Evolutionary conservation across 2,888 invertebrate species (phyloP).

Genomic region (Cheilosia soror): DNA sequence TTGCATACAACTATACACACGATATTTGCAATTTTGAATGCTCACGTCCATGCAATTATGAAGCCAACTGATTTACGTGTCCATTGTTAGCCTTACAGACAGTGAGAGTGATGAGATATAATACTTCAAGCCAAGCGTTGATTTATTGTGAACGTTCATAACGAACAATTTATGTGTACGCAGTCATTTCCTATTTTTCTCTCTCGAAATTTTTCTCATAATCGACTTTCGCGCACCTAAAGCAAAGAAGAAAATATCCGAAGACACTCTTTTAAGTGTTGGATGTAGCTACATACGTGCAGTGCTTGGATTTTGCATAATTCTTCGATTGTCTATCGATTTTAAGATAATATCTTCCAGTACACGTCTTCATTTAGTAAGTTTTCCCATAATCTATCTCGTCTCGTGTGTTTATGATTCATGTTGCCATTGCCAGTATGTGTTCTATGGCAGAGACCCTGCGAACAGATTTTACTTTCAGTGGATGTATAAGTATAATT

Average conservation of each 20-base stretch:
- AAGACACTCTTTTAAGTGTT: conserved; percentile 9
- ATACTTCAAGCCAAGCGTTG: conserved; percentile 70
- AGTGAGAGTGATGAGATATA: conserved; percentile 72
- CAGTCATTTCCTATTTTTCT: conserved; percentile 67
- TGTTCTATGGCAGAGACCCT: conserved; percentile 51
- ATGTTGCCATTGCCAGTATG: conserved; percentile 38
- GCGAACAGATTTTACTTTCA: conserved; percentile 43
- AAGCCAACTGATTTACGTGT: conserved; percentile 58
- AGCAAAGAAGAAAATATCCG: conserved; percentile 16
- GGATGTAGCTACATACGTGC: conserved; percentile 35
- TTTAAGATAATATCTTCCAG: conserved; percentile 64
- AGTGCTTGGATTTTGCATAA: conserved; percentile 59
- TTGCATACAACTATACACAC: conserved; percentile 1
- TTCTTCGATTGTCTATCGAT: conserved; percentile 71
- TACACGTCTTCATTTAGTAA: conserved; percentile 63
- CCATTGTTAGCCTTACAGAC: conserved; percentile 65
- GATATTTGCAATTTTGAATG: conserved; percentile 46
- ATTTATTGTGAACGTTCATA: conserved; percentile 67
- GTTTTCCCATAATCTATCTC: conserved; percentile 48
- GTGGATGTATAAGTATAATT: conserved; percentile 56
- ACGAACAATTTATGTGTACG: conserved; percentile 40
- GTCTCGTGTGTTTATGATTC: conserved; percentile 34
- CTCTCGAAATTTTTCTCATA: conserved; percentile 36
- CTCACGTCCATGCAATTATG: conserved; percentile 64
- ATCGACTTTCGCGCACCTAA: conserved; percentile 48